Evolutionary conservation across 2,113 vertebrate species (phyloP), one percentile per base, ranked within the genome.

Genomic region (Malaclemys terrapin): DNA sequence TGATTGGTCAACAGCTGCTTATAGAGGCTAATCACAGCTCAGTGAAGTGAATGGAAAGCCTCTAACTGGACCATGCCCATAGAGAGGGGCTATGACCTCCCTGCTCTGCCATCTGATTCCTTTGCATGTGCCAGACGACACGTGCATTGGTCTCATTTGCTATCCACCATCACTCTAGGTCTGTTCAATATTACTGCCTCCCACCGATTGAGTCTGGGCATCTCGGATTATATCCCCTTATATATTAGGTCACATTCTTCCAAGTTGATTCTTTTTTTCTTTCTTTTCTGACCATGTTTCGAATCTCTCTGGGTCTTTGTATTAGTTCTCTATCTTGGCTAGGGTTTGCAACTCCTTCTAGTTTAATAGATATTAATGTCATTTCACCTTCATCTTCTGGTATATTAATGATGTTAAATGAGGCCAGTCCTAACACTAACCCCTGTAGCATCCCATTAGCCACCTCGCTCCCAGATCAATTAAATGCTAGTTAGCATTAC

Each of bases 391-490:
- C 82, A 31, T 38, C 45, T 89, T 14, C 53, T 38, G 54, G 65
- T 80, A 35, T 69, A 80, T 92, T 2, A 59, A 80, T 57, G 85
- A 65, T 82, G 42, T 85, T 87, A 47, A 96, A 85, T 83, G 85
- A 89, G 80, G 6, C 75, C 38, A 42, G 35, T 88, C 79, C 84
- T 81, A 1, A 59, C 75, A 86, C 93, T 93, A 94, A 12, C 31
- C 82, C 65, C 0, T 65, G 81, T 93, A 91, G 93, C 89, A 87
- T 50, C 86, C 69, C 38, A 20, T 89, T 93, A 85, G 93, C 82
- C 88, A 87, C 27, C 45, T 22, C 65, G 87, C 31, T 95, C 85
- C 94, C 92, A 91, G 79, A 88, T 83, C 84, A 65, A 84, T 93
- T 96, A 81, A 86, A 16, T 81, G 79, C n/a, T 84, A 2, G 91